Conservation (phyloP, 2,888 invertebrate species). For the Epiblema foenella region DNA sequence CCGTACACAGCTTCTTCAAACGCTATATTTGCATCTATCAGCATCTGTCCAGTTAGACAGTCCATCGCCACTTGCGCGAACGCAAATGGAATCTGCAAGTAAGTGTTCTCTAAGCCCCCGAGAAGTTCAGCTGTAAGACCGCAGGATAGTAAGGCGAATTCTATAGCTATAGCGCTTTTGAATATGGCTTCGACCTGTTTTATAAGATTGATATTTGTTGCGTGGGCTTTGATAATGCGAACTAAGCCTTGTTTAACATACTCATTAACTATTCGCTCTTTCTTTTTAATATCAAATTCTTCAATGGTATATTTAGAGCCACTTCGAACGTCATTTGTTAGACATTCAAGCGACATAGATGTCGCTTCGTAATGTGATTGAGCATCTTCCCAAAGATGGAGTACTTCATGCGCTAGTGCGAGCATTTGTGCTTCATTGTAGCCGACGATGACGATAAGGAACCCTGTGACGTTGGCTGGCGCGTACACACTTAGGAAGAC, state of each 20-base stretch:
- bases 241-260: constrained; percentile 55
- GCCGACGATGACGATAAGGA: constrained; percentile 60
- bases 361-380: constrained; percentile 13
- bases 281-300: not conserved
- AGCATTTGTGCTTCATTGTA: constrained; percentile 66
- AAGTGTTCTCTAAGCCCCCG: constrained; percentile 66
- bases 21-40: constrained; percentile 55
- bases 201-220: constrained; percentile 54
- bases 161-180: constrained; percentile 59
- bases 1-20: constrained; percentile 57
- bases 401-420: constrained; percentile 60
- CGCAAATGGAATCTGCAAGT: constrained; percentile 60
- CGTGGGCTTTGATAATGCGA: constrained; percentile 57
- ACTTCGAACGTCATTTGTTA: not conserved
- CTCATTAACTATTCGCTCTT: constrained; percentile 53
- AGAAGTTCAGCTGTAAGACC: constrained; percentile 64
- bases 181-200: constrained; percentile 58
- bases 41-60: constrained; percentile 58
- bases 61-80: constrained; percentile 60
- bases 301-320: not conserved
- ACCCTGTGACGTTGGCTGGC: constrained; percentile 57
- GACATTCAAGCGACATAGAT: not conserved
- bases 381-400: constrained; percentile 55
- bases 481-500: constrained; percentile 55
- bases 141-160: constrained; percentile 58